Evolutionary conservation across 2,113 vertebrate species (phyloP).

Genomic region (Rhabdomys dilectus): DNA sequence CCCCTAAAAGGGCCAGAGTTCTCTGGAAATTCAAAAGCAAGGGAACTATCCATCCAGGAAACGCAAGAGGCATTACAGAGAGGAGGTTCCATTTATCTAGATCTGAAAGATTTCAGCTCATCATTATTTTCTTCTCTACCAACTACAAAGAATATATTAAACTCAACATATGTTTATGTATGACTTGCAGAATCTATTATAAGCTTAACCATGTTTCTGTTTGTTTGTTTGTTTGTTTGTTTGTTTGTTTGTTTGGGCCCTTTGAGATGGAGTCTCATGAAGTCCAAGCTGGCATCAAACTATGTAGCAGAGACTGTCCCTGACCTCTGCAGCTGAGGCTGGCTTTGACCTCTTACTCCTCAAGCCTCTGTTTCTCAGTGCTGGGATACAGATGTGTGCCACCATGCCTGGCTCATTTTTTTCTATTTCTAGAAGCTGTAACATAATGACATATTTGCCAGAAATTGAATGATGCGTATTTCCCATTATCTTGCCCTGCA

Average conservation of each 20-base stretch:
- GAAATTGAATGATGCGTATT: neutral
- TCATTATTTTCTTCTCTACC: neutral
- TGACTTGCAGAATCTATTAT: slow-evolving; percentile 1
- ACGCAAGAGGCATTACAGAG: neutral
- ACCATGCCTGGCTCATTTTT: neutral
- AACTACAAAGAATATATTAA: neutral
- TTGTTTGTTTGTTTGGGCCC: neutral
- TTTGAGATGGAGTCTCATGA: neutral
- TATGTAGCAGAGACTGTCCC: neutral
- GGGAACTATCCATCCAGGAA: neutral
- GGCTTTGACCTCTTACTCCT: neutral
- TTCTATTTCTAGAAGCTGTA: slow-evolving; percentile 35
- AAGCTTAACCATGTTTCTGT: neutral
- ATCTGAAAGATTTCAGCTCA: neutral
- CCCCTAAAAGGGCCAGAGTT: slow-evolving; percentile 7
- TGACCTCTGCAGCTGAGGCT: neutral
- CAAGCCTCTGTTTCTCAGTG: neutral
- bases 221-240: neutral
- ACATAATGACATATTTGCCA: neutral
- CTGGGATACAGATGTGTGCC: neutral
- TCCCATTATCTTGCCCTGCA: neutral
- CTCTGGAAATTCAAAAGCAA: slow-evolving; percentile 24
- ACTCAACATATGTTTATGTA: slow-evolving; percentile 4
- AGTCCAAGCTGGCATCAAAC: neutral
- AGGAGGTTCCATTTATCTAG: neutral